Evolutionary conservation across 1,140 invertebrate species (phyloP).

Genomic region (Cotesia vestalis): DNA sequence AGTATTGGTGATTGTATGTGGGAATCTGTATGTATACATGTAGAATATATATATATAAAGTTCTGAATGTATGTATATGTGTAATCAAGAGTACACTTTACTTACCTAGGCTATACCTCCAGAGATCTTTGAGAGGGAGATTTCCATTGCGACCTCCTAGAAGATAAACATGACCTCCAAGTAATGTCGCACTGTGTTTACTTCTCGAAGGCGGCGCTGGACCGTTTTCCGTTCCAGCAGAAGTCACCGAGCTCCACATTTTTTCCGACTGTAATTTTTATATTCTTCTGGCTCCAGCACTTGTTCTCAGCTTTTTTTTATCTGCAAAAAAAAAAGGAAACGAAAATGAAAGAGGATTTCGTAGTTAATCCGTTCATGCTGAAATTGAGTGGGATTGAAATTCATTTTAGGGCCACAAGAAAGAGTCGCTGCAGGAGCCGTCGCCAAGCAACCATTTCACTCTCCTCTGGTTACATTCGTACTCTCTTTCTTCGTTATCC

Average conservation of each 20-base stretch:
- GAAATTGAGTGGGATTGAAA: conserved; percentile 15
- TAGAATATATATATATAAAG: background rate
- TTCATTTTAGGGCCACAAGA: background rate
- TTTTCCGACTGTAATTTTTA: conserved; percentile 40
- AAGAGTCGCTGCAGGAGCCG: background rate
- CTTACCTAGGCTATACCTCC: conserved; percentile 84
- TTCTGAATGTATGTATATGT: background rate
- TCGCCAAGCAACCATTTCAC: conserved; percentile 15
- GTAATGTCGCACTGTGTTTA: conserved; percentile 84
- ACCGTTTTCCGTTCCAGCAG: conserved; percentile 65
- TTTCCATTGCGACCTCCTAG: conserved; percentile 85
- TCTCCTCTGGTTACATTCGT: background rate
- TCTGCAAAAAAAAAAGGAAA: background rate
- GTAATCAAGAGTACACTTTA: conserved; percentile 38
- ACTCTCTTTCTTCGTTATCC: conserved; percentile 22
- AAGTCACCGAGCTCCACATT: conserved; percentile 73
- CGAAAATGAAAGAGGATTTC: conserved; percentile 3
- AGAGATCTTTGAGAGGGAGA: conserved; percentile 84
- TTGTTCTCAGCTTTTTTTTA: background rate
- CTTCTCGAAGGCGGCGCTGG: conserved; percentile 74
- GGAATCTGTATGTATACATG: background rate
- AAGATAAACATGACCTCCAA: conserved; percentile 79
- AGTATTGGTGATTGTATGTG: too few species aligned
- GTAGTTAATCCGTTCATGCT: background rate
- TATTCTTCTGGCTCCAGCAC: background rate